A percentile compares a stretch with the other conserved stretches of the same genome.
Evolutionary conservation across 2,113 vertebrate species (phyloP).

Genomic region (Pachycephala philippinensis): DNA sequence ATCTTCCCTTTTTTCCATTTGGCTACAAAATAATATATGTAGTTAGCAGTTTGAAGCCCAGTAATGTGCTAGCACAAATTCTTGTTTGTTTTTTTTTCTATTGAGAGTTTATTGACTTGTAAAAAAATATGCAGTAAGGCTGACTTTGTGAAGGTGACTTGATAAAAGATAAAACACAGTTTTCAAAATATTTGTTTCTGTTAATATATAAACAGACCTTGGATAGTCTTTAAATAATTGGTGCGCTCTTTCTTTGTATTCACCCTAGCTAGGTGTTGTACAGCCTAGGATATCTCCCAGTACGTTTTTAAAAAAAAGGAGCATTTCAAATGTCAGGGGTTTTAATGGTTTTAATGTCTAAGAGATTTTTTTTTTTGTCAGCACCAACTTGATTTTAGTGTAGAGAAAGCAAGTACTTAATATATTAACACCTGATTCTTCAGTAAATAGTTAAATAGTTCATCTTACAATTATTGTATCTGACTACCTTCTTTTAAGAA

Average conservation of each 20-base stretch:
- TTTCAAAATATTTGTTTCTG: neutral
- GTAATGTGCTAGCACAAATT: neutral
- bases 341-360: neutral
- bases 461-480: neutral
- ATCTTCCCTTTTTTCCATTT: neutral
- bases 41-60: neutral
- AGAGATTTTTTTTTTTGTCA: neutral
- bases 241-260: neutral
- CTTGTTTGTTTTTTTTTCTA: neutral
- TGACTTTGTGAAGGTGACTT: neutral
- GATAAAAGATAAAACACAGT: neutral
- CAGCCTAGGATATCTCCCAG: neutral
- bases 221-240: neutral
- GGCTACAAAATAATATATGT: neutral
- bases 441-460: neutral
- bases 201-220: neutral
- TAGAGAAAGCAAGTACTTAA: neutral
- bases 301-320: neutral
- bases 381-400: neutral
- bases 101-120: neutral
- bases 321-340: neutral
- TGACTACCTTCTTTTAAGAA: neutral
- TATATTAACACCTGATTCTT: neutral
- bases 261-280: neutral
- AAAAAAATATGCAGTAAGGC: neutral